Evolutionary conservation across 2,888 invertebrate species (phyloP).

Genomic region (Tolmerus cingulatus): DNA sequence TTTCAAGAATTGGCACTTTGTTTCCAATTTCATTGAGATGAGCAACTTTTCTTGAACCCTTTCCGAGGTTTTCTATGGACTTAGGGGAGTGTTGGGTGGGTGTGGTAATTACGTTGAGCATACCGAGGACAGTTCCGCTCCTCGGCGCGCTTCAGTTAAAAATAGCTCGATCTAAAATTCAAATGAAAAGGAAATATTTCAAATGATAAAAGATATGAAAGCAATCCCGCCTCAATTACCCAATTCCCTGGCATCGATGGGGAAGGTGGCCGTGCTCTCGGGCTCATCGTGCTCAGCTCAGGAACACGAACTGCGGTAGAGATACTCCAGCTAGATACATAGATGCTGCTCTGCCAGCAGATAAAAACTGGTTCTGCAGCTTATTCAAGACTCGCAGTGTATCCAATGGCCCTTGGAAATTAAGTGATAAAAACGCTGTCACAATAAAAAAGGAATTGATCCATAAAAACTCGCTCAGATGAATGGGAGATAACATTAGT

Average conservation of each 20-base stretch:
- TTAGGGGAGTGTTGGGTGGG: not conserved
- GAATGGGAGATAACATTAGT: conserved; percentile 34
- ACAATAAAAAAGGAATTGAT: conserved; percentile 41
- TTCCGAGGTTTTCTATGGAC: not conserved
- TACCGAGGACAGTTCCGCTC: not conserved
- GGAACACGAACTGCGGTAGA: conserved; percentile 9
- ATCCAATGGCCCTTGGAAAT: conserved; percentile 31
- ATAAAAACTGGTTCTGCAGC: conserved; percentile 31
- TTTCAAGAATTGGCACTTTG: not conserved
- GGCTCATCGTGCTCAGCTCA: not conserved
- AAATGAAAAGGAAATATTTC: conserved; percentile 34
- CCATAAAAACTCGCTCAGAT: conserved; percentile 38
- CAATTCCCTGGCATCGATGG: conserved; percentile 5
- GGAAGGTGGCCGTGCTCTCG: not conserved
- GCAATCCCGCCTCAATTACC: conserved; percentile 24
- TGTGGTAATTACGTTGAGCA: not conserved
- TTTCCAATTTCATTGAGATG: not conserved
- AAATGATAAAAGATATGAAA: conserved; percentile 25
- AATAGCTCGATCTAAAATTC: conserved; percentile 17
- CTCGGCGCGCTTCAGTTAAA: not conserved
- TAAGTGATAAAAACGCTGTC: conserved; percentile 42
- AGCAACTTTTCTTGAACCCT: not conserved
- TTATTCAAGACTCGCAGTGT: not conserved
- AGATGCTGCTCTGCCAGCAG: not conserved
- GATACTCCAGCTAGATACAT: not conserved